Base-by-base conservation (phyloP, 2,797 vertebrate species). In the Tokudaia tokunoshimensis region DNA sequence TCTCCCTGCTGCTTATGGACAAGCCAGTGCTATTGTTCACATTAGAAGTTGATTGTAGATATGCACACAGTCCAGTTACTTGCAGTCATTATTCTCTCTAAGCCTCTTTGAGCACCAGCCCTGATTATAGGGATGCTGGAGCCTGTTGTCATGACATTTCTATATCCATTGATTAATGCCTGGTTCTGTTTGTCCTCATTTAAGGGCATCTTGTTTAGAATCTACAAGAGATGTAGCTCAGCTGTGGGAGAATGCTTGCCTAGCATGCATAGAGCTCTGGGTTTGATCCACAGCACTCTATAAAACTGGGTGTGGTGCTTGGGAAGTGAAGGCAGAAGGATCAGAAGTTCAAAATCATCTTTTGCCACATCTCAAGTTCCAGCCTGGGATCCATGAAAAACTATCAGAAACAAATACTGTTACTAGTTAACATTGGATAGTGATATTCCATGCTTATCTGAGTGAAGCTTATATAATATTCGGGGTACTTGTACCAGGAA, bases 1-100 rank as follows among this genome's bases (percentile, higher is more conserved):
- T 11, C 47, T 47, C 14, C 26, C 59, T 78, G 22, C 37, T 65
- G 44, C 83, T 67, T 22, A n/a, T 22, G 14, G 29, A 61, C 19
- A 61, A 20, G 55, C 22, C 41, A 57, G 26, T n/a, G 7, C 17
- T 26, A 0, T 55, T 70, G 75, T 81, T 44, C 24, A 65, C 12
- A 22, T 47, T 84, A 65, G 14, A 70, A 11, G 47, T 6, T 52
- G 50, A 37, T 57, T 89, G 34, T 67, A 72, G 41, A 26, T 34
- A 14, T 5, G 37, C 0, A 78, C 3, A 3, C 19, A 11, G 0
- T 6, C 63, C 41, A 7, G 1, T 11, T 76, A 2, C 65, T 9
- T 37, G 17, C 24, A 65, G 20, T 10, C 13, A 2, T 19, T 14
- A 1, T 50, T 22, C 50, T 55, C 15, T 52, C 0, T 50, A 10